phyloP scores from a whole-genome alignment of 2,797 vertebrate species.

The Dipus sagitta region DNA sequence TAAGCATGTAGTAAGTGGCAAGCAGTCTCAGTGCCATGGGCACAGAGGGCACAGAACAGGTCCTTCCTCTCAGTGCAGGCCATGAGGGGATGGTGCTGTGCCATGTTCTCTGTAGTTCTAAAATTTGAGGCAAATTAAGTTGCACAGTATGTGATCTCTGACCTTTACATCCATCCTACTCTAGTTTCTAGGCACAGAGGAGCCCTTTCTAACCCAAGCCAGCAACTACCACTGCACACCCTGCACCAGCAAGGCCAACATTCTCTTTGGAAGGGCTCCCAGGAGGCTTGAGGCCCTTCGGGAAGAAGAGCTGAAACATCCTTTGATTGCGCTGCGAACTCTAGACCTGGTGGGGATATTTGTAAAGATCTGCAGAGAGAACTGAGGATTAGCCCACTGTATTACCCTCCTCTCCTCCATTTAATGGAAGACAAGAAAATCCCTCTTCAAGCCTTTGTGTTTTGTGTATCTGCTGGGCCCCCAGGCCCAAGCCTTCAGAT shows the following conservation, averaged over 20 bases:
- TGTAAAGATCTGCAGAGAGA: not conserved
- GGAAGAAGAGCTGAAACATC: not conserved
- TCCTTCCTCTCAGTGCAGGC: not conserved
- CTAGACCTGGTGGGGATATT: not conserved
- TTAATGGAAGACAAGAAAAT: constrained; percentile 58
- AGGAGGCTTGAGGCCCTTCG: not conserved
- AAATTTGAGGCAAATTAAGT: not conserved
- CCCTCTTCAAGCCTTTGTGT: not conserved
- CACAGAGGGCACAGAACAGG: not conserved
- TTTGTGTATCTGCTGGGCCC: not conserved
- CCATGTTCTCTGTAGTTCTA: not conserved
- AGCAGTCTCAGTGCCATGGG: not conserved
- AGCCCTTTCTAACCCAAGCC: not conserved
- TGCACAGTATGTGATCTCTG: not conserved
- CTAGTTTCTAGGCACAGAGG: not conserved
- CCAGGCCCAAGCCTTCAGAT: not conserved
- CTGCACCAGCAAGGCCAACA: not conserved
- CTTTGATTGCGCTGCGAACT: not conserved
- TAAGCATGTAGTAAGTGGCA: not conserved
- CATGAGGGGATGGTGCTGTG: no score
- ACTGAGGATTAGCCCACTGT: not conserved
- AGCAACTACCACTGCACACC: not conserved
- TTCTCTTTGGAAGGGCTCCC: not conserved
- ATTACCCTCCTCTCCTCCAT: constrained; percentile 9
- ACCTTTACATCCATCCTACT: not conserved